Conservation (phyloP, 37 sponge, comb jelly and placozoan species). For the Diacarnus erythraeanus region DNA sequence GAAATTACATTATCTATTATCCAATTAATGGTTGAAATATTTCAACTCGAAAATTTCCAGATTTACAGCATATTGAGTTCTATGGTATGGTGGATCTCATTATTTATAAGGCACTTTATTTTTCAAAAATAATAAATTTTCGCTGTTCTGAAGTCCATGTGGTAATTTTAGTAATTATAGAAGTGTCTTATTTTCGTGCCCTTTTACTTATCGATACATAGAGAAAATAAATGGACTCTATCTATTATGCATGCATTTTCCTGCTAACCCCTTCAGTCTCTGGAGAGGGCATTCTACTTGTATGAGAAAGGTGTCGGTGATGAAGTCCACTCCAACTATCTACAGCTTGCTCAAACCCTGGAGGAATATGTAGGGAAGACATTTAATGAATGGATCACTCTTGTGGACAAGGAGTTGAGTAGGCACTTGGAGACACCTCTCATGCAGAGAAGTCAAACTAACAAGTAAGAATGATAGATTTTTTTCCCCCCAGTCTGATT, state of each 20-base stretch:
- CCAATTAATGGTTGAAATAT: no score
- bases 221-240: neutral
- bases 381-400: constrained; percentile 90
- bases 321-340: constrained; percentile 81
- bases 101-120: no score
- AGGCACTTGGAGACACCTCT: constrained; percentile 82
- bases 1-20: no score
- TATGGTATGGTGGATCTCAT: neutral
- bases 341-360: constrained; percentile 81
- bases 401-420: constrained; percentile 83
- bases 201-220: neutral
- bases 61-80: neutral
- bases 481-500: neutral
- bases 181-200: no score
- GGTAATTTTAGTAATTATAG: no score
- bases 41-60: neutral
- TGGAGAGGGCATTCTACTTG: constrained; percentile 87
- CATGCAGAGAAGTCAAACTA: constrained; percentile 48
- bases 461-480: neutral
- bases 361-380: constrained; percentile 93
- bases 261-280: constrained; percentile 9
- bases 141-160: no score
- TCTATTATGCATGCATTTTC: neutral
- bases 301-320: constrained; percentile 87
- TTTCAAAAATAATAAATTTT: no score